Base-by-base conservation (phyloP, 2,113 vertebrate species). In the Anseranas semipalmata region DNA sequence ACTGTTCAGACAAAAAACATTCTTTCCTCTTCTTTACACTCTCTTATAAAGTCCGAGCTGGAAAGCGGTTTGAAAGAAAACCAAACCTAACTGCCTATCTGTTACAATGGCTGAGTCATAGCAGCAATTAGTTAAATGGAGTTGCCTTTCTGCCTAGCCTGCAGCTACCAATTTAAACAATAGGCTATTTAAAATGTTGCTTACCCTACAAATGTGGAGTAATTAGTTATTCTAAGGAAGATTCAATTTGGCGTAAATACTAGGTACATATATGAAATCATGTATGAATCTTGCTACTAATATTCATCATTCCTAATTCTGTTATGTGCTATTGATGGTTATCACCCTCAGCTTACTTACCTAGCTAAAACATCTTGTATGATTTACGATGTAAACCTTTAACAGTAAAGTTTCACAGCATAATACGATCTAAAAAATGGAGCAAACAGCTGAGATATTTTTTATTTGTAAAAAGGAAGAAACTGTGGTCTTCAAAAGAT, bases 81-180 rank as follows among this genome's bases (percentile, higher is more conserved):
- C 46, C 65, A 96, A 95, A 97, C n/a, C 87, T 94, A 98, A 94
- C 81, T 97, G 85, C 66, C 14, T 89, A 95, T 95, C 88, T 97
- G 85, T 96, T 97, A 88, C 85, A 94, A 96, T 37, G 85, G 96
- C 93, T 97, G 97, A 97, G 92, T 98, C 96, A 97, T 10, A 55
- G 56, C 43, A 86, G 85, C 90, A 97, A 91, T 96, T 97, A 97
- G 66, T 92, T 87, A 63, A 97, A 95, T 1, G 27, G 41, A 73
- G 75, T 72, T 96, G 87, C 81, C 72, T 95, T 90, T 96, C 90
- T 97, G 70, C 79, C 74, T 93, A 92, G 22, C 73, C 82, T 77
- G 79, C 62, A 95, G 89, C 90, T 90, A 93, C 88, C 89, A 91
- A 86, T 96, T 97, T 96, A 98, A 97, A 97, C 95, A 84, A 97